phyloP scores from a whole-genome alignment of 2,113 vertebrate species.

The Climacteris rufus region DNA sequence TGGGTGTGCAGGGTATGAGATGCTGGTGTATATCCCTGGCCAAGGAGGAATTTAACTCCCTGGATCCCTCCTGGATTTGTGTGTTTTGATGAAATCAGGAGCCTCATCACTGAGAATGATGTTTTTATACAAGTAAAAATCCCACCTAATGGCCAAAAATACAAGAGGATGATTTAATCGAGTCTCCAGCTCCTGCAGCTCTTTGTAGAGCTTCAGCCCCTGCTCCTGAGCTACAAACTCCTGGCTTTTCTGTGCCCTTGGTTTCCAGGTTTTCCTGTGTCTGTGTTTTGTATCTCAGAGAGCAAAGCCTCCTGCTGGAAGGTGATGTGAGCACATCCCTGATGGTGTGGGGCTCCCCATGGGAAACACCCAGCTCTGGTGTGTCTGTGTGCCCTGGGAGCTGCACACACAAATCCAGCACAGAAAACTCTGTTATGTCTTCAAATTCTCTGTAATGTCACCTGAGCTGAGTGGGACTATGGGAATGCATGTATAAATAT shows the following conservation, averaged over 20 bases:
- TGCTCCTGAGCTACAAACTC: background rate
- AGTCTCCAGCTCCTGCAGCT: background rate
- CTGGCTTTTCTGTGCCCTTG: background rate
- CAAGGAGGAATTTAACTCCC: background rate
- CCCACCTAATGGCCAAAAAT: background rate
- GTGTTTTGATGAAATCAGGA: background rate
- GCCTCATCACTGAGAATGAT: fast-evolving
- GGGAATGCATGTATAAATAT: fast-evolving
- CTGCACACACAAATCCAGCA: background rate
- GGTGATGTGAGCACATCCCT: fast-evolving
- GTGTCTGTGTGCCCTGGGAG: fast-evolving
- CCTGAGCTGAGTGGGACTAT: background rate
- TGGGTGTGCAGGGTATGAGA: background rate
- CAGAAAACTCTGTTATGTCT: background rate
- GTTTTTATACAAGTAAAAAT: background rate
- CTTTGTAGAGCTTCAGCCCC: background rate
- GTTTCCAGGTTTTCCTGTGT: fast-evolving
- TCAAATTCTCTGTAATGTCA: background rate
- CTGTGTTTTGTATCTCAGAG: background rate
- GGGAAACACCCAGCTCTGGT: background rate
- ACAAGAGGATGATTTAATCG: background rate
- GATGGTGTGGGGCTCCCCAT: background rate
- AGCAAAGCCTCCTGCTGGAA: background rate
- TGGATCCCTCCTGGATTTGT: background rate
- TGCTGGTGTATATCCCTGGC: fast-evolving